phyloP scores from a whole-genome alignment of 2,888 invertebrate genomes.

The Syrista parreyssii region DNA sequence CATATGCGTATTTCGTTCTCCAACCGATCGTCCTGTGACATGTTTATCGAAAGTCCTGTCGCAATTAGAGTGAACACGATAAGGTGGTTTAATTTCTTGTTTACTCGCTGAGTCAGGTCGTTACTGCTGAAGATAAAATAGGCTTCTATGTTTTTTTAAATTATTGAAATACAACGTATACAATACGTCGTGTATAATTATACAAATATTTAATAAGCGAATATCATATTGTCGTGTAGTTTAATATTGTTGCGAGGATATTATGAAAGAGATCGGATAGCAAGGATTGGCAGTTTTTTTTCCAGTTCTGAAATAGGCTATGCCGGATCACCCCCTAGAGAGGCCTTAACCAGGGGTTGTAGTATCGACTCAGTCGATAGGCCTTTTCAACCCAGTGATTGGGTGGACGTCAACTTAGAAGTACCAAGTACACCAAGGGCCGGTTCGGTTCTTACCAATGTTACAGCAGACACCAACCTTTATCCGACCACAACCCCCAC shows the following conservation, averaged over 20 bases:
- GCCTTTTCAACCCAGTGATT: slow-evolving; percentile 67
- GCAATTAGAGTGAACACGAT: not conserved
- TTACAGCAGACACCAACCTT: slow-evolving; percentile 45
- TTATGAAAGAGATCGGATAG: not conserved
- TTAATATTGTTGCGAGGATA: not conserved
- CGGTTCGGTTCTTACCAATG: slow-evolving; percentile 49
- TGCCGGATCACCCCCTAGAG: slow-evolving; percentile 59
- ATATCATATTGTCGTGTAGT: not conserved
- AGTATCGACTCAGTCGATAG: slow-evolving; percentile 64
- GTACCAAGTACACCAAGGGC: slow-evolving; percentile 65
- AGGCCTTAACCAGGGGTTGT: slow-evolving; percentile 53
- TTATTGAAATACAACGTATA: not conserved
- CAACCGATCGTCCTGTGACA: not conserved
- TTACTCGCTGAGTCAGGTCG: not conserved
- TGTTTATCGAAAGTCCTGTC: not conserved
- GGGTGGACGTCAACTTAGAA: slow-evolving; percentile 70
- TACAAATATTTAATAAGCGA: not conserved
- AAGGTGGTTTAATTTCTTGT: not conserved
- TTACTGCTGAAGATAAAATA: not conserved
- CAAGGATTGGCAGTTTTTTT: slow-evolving; percentile 6
- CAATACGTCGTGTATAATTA: not conserved
- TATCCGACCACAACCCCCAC: slow-evolving; percentile 40
- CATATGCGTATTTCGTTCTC: not conserved
- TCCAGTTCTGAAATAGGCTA: slow-evolving; percentile 62
- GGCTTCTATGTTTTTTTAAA: not conserved